phyloP scores from a whole-genome alignment of 1,140 invertebrate genomes.

The Oppia nitens region DNA sequence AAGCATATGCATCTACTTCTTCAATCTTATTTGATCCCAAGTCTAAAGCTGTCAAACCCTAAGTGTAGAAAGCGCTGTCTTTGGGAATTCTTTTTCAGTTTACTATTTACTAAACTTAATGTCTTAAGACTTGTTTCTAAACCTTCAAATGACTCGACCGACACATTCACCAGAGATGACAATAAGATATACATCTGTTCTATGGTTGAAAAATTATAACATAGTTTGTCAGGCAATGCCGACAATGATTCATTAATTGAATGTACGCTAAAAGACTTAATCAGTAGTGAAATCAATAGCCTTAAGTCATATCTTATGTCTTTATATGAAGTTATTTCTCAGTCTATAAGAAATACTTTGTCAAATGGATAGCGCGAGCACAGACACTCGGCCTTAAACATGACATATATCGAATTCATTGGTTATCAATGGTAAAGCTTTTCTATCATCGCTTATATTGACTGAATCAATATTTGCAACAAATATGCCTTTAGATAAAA shows the following conservation, averaged over 20 bases:
- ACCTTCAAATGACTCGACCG: slow-evolving; percentile 50
- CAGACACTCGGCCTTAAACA: neutral
- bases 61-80: slow-evolving; percentile 54
- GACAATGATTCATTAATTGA: neutral
- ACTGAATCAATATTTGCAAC: too few species aligned
- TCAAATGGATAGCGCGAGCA: neutral
- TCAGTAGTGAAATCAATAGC: neutral
- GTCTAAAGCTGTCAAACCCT: slow-evolving; percentile 51
- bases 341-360: neutral
- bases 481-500: too few species aligned
- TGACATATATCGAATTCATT: too few species aligned
- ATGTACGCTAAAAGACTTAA: slow-evolving; percentile 4
- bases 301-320: neutral
- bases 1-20: slow-evolving; percentile 63
- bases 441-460: too few species aligned
- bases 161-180: slow-evolving; percentile 51
- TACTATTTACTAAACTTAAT: slow-evolving; percentile 58
- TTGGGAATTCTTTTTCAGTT: slow-evolving; percentile 57
- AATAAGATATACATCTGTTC: slow-evolving; percentile 55
- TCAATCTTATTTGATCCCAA: slow-evolving; percentile 68
- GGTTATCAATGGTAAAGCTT: too few species aligned
- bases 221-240: slow-evolving; percentile 3
- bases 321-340: neutral
- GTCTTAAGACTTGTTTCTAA: slow-evolving; percentile 56
- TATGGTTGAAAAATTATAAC: slow-evolving; percentile 29